Conservation (phyloP, 2,113 vertebrate genomes). For the Cyprinus carpio region DNA sequence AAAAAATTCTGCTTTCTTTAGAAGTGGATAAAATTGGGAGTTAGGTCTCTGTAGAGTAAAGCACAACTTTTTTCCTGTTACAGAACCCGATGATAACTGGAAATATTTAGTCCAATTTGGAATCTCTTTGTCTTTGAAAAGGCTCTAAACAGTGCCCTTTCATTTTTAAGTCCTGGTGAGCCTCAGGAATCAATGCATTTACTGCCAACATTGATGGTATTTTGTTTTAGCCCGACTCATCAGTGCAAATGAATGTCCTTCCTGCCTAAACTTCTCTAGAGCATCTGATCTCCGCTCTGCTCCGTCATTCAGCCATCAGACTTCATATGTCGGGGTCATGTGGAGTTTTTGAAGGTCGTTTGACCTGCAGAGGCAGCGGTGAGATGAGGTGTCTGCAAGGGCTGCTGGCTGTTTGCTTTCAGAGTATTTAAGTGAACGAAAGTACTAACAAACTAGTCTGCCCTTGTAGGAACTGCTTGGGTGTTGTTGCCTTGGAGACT, state of each 20-base stretch:
- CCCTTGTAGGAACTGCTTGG: conserved; percentile 30
- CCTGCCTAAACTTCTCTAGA: neutral
- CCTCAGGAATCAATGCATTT: neutral
- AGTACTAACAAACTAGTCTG: conserved; percentile 27
- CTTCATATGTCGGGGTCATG: neutral
- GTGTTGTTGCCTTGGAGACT: conserved; percentile 35
- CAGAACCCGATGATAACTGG: neutral
- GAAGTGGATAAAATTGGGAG: conserved; percentile 17
- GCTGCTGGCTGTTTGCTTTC: conserved; percentile 32
- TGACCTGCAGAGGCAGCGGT: conserved; percentile 25
- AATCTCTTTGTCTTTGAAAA: neutral
- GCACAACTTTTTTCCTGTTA: neutral
- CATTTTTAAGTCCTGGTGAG: neutral
- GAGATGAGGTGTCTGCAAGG: conserved; percentile 23
- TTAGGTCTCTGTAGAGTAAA: neutral
- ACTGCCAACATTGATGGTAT: neutral
- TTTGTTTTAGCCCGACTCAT: neutral
- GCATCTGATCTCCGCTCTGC: neutral
- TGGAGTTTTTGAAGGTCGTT: conserved; percentile 9
- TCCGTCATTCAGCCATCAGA: neutral
- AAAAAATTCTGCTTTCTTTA: conserved; percentile 1
- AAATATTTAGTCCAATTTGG: neutral
- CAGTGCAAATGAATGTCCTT: neutral
- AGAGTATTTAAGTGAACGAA: neutral
- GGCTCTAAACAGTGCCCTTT: neutral